Percentiles rank a stretch among this genome's conserved stretches.
These are phyloP conservation scores for Onychostoma macrolepis DNA, from an alignment of 2,113 vertebrate genomes.

Conservation along the genomic window DNA sequence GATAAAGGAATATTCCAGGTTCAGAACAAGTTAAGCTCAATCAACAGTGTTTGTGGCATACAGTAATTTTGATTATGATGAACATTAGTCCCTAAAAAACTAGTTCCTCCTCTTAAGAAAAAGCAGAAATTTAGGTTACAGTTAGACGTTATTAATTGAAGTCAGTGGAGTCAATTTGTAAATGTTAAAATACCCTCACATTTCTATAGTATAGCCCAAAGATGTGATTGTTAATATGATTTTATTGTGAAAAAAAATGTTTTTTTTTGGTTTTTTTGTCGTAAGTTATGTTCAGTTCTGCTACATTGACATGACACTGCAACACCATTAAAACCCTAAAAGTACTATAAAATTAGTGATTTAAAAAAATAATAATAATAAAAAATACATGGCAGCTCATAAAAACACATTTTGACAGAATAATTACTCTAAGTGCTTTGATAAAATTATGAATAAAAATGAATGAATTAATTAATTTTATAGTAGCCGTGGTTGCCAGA, in stretches of 20 bases:
- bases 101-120: not conserved
- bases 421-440: too few species aligned
- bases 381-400: too few species aligned
- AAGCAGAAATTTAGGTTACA: not conserved
- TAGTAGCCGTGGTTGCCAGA: not conserved
- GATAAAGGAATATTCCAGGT: not conserved
- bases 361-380: too few species aligned
- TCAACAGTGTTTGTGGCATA: not conserved
- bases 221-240: too few species aligned
- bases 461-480: not conserved
- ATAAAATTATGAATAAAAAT: too few species aligned
- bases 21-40: not conserved
- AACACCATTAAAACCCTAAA: too few species aligned
- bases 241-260: too few species aligned
- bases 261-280: too few species aligned
- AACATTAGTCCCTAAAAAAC: not conserved
- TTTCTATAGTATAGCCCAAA: not conserved
- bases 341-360: too few species aligned
- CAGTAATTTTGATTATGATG: not conserved
- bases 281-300: not conserved
- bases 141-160: not conserved
- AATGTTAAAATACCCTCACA: not conserved
- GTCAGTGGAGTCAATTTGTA: not conserved
- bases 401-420: too few species aligned
- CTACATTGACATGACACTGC: too few species aligned